Evolutionary conservation across 2,797 vertebrate species (phyloP).

Genomic region (Phrynocephalus forsythii): DNA sequence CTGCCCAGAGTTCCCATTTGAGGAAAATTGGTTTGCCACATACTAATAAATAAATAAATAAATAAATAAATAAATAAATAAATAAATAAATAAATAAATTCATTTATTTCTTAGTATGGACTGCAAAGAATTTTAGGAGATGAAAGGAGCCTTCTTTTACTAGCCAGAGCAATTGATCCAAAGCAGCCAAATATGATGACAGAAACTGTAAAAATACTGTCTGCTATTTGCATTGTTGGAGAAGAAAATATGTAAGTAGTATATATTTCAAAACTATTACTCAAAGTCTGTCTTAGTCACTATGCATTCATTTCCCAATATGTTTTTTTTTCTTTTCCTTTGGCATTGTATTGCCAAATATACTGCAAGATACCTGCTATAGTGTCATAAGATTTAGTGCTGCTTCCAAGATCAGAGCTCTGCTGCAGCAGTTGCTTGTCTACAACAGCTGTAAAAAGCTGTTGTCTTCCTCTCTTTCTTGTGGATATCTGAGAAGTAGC

Average conservation of each 20-base stretch:
- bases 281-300: background rate
- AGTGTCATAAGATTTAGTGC: background rate
- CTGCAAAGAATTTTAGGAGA: slow-evolving; percentile 95
- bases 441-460: background rate
- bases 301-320: background rate
- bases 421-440: background rate
- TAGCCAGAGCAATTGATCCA: slow-evolving; percentile 94
- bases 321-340: background rate
- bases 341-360: background rate
- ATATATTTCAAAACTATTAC: background rate
- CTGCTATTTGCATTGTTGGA: slow-evolving; percentile 94
- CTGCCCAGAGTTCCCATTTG: no score
- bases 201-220: slow-evolving; percentile 96
- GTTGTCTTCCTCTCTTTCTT: no score
- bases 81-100: background rate
- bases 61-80: no score
- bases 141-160: slow-evolving; percentile 89
- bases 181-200: slow-evolving; percentile 98
- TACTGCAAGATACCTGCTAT: background rate
- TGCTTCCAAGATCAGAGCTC: background rate
- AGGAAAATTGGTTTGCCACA: no score
- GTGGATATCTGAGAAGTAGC: no score
- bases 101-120: slow-evolving; percentile 81
- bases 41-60: no score
- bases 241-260: slow-evolving; percentile 94